Conservation (phyloP, 2,888 invertebrate species). For the Drosophila bunnanda region DNA sequence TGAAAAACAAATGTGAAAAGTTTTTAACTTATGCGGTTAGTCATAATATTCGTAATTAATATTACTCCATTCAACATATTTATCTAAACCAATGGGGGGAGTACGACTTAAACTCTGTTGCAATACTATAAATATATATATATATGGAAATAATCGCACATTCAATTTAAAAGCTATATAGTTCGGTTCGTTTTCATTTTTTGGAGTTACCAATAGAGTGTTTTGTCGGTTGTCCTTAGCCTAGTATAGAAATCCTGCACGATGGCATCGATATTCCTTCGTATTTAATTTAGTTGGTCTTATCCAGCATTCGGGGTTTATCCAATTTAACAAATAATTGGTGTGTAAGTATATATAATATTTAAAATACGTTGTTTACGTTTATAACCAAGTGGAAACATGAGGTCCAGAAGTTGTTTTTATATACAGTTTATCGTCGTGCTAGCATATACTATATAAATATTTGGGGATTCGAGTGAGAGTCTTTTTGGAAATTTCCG, state of each 20-base stretch:
- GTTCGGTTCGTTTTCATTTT: conserved; percentile 33
- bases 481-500: neutral
- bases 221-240: conserved; percentile 9
- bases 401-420: conserved; percentile 78
- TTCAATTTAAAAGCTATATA: conserved; percentile 57
- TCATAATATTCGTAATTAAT: conserved; percentile 45
- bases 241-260: conserved; percentile 38
- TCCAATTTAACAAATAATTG: conserved; percentile 62
- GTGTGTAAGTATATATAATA: conserved; percentile 34
- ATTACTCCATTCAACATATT: conserved; percentile 54
- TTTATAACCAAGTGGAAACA: conserved; percentile 64
- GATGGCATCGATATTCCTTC: conserved; percentile 43
- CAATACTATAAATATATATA: conserved; percentile 6
- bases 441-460: conserved; percentile 23
- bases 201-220: conserved; percentile 33
- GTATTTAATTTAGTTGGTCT: conserved; percentile 76
- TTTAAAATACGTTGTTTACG: conserved; percentile 41
- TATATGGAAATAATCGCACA: conserved; percentile 33
- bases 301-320: conserved; percentile 70
- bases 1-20: conserved; percentile 18
- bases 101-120: neutral
- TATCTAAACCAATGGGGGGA: conserved; percentile 21
- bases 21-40: conserved; percentile 27
- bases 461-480: conserved; percentile 10
- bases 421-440: conserved; percentile 44